Evolutionary conservation across 2,797 vertebrate species (phyloP), one percentile per base, ranked within the genome.

Genomic region (Poecile montanus): DNA sequence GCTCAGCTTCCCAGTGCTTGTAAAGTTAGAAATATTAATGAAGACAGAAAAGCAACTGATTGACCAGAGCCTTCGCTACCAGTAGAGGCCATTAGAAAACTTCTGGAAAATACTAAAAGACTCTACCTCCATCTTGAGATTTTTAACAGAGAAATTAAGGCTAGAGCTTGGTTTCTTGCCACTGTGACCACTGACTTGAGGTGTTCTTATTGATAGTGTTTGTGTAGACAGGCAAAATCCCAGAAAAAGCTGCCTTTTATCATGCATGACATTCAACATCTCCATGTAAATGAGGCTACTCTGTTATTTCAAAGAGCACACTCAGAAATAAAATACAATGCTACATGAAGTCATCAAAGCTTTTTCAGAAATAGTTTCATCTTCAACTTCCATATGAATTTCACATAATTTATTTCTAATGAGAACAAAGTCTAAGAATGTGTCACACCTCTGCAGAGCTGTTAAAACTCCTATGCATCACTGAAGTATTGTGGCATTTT

Each of bases 131-230:
- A 8, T 29, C 42, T 40, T n/a, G 75, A 58, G n/a, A 44, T 38
- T 83, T 88, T 61, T 9, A 53, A 71, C 25, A 27, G 15, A 68
- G 29, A 42, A 50, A 83, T 56, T 15, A 9, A 57, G 42, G 11
- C 7, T 78, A 54, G 32, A 72, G 12, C 38, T 78, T 61, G 25
- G 16, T 60, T 88, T 78, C 58, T 57, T n/a, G 29, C 8, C 14
- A 13, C 29, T 27, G 9, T 25, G 32, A 34, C 27, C 67, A 61
- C 34, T 27, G 30, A 54, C 38, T 75, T 44, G 30, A 74, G 50
- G 27, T 0, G 0, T 22, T 72, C 22, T n/a, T 38, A 48, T 11
- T 6, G 0, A 10, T 27, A 58, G 23, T 8, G 7, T 19, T 61
- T 50, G 12, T 29, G 26, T 9, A 73, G 56, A 68, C 20, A 75